Evolutionary conservation across 1,140 invertebrate species (phyloP).

Genomic region (Tyrophagus putrescentiae): DNA sequence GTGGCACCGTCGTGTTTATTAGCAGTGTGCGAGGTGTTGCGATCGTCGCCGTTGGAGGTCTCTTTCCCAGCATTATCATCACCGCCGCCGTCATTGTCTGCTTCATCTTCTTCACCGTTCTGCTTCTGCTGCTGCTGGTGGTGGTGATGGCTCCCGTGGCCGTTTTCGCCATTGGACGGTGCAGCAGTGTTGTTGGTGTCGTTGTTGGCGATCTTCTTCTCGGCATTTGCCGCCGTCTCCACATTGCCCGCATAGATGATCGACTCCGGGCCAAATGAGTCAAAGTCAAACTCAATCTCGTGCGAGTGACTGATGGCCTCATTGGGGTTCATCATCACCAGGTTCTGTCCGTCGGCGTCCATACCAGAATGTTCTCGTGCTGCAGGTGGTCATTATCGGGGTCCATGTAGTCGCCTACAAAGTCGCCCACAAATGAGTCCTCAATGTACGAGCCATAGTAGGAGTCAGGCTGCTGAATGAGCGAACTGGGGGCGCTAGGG

Average conservation of each 20-base stretch:
- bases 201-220: too few relatives aligned
- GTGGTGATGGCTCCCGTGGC: too few relatives aligned
- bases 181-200: not conserved
- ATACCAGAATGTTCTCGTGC: conserved; percentile 16
- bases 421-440: conserved; percentile 26
- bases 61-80: too few relatives aligned
- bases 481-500: conserved; percentile 9
- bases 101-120: too few relatives aligned
- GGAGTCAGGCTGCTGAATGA: conserved; percentile 17
- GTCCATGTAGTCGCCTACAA: conserved; percentile 20
- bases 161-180: not conserved
- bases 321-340: conserved; percentile 1
- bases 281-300: conserved; percentile 24
- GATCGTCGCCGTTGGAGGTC: too few relatives aligned
- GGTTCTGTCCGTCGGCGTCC: conserved; percentile 6
- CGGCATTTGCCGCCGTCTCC: too few relatives aligned
- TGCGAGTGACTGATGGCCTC: not conserved
- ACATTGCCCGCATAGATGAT: conserved; percentile 21
- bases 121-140: too few relatives aligned
- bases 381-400: not conserved
- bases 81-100: too few relatives aligned
- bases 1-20: too few relatives aligned
- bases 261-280: conserved; percentile 26
- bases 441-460: conserved; percentile 25
- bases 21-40: too few relatives aligned